Percentiles rank a stretch among this genome's conserved stretches.
These are phyloP conservation scores for Drosophila oshimai DNA, from an alignment of 1,140 invertebrate species.

Conservation along the genomic window DNA sequence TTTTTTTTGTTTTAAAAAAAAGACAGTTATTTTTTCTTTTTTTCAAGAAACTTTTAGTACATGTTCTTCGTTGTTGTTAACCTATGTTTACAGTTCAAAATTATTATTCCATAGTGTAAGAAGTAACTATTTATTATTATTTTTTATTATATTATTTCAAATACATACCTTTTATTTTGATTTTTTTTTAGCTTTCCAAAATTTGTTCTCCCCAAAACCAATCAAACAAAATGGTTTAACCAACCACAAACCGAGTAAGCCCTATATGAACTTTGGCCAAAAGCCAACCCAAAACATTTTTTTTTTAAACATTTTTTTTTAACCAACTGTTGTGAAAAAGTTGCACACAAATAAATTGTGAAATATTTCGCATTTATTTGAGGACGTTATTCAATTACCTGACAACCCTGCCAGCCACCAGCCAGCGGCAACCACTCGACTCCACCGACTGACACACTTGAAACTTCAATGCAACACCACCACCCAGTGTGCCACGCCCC, in stretches of 20 bases:
- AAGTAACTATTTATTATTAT: too few species aligned
- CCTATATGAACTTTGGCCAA: background rate
- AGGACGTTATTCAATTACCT: slow-evolving; percentile 52
- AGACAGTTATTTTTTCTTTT: too few species aligned
- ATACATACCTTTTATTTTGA: background rate
- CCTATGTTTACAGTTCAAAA: too few species aligned
- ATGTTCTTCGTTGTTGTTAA: too few species aligned
- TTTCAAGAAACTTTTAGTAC: too few species aligned
- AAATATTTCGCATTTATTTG: slow-evolving; percentile 34
- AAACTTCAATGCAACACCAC: slow-evolving; percentile 45
- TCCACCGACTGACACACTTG: slow-evolving; percentile 43
- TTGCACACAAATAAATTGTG: slow-evolving; percentile 15
- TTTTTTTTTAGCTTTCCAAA: background rate
- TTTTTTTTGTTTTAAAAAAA: too few species aligned
- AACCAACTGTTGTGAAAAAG: background rate
- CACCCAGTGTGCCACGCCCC: slow-evolving; percentile 2
- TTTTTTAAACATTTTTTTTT: background rate
- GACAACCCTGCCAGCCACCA: slow-evolving; percentile 26
- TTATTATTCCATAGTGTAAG: too few species aligned
- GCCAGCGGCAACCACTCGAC: slow-evolving; percentile 17
- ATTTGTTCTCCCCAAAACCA: background rate
- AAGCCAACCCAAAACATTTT: background rate
- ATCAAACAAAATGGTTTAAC: background rate
- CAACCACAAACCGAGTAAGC: background rate
- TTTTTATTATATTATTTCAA: too few species aligned